These are phyloP conservation scores for Oxyura jamaicensis DNA, from an alignment of 2,113 vertebrate species.

Conservation along the genomic window DNA sequence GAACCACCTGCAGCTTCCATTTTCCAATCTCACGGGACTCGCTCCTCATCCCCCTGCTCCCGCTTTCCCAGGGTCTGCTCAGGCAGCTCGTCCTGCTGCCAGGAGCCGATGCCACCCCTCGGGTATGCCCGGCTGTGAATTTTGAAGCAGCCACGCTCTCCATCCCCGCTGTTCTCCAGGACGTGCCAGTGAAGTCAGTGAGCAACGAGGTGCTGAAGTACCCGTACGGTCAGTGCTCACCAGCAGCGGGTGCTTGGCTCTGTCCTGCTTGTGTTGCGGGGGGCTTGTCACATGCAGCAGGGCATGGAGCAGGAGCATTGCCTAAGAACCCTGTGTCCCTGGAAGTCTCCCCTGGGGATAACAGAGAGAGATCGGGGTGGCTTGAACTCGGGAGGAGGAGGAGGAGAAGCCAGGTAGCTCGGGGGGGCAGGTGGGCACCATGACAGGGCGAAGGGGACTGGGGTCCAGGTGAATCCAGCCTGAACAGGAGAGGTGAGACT, in stretches of 20 bases:
- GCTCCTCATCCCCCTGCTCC: neutral
- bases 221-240: constrained; percentile 80
- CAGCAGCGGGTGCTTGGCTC: rapidly evolving
- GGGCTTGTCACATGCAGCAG: neutral
- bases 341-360: neutral
- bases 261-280: neutral
- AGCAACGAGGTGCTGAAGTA: constrained; percentile 72
- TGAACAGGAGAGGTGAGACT: neutral
- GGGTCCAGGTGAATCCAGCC: neutral
- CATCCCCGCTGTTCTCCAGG: constrained; percentile 79
- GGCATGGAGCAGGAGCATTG: rapidly evolving
- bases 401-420: neutral
- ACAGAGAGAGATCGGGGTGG: too few species aligned
- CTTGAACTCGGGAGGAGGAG: neutral
- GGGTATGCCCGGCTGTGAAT: constrained; percentile 81
- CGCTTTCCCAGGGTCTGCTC: constrained; percentile 84
- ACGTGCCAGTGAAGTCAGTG: constrained; percentile 37
- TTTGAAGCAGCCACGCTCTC: constrained; percentile 79
- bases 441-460: neutral
- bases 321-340: neutral
- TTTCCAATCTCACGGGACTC: neutral
- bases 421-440: neutral
- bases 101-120: constrained; percentile 83
- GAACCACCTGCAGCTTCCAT: neutral
- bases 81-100: constrained; percentile 92